Evolutionary conservation across 2,888 invertebrate species (phyloP), one percentile per base, ranked within the genome.

Genomic region (Crocallis elinguaria): DNA sequence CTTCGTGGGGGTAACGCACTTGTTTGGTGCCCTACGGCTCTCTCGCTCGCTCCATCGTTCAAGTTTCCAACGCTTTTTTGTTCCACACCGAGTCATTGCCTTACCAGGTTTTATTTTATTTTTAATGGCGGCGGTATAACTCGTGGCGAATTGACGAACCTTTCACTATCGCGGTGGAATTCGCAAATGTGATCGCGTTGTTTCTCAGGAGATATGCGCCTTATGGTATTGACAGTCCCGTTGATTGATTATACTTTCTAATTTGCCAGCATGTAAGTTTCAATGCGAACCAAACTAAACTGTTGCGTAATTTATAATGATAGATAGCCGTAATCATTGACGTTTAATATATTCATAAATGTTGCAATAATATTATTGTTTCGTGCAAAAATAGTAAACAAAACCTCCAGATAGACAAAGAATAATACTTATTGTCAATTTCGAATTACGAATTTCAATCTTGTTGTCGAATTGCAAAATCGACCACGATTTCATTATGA

Each of bases 1-100:
- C 88, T 84, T 84, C 84, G 88, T 75, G 89, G 90, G 89, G 90
- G 89, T 89, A 90, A 87, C 86, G 88, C 84, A 88, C 90, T 90
- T 89, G 86, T 88, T 87, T 75, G 82, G 78, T 76, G 77, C 76
- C 67, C 64, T 56, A 62, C 69, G 56, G 68, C 78, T 71, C 65
- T 84, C 85, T 81, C 86, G 73, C 82, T 81, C 81, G 69, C 81
- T 72, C 82, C 43, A 33, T 64, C 63, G 71, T 72, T 74, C 73
- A 67, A 71, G 71, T 73, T 78, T 38, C n/a, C 53, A 49, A 38
- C 43, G 53, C 43, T 48, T 78, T 74, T 74, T 77, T 79, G 75
- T 80, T 82, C 78, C 75, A 79, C 76, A 75, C 78, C 3, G 80
- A 87, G 86, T 88, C 88, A 85, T 86, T 83, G 88, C 75, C 82